Evolutionary conservation across 2,888 invertebrate species (phyloP).

Genomic region (Leptopilina syphax): DNA sequence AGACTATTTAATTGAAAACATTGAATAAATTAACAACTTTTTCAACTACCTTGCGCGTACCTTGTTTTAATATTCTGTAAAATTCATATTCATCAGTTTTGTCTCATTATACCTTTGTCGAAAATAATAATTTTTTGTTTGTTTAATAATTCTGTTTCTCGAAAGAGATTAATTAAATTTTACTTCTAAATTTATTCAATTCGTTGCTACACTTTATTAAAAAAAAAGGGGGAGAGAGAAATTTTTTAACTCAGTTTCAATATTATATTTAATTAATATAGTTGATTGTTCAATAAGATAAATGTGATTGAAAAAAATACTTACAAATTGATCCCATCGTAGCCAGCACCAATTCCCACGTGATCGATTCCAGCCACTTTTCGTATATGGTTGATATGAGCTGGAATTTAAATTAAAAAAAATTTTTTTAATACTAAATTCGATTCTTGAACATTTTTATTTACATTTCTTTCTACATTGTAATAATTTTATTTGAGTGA

Average conservation of each 20-base stretch:
- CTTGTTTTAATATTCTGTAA: neutral
- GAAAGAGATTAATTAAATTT: neutral
- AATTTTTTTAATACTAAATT: neutral
- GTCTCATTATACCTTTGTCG: neutral
- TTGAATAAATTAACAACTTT: neutral
- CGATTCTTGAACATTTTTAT: neutral
- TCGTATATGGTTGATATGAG: conserved; percentile 93
- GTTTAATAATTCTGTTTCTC: neutral
- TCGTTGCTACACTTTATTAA: neutral
- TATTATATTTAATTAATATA: neutral
- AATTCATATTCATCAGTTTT: neutral
- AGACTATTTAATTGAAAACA: neutral
- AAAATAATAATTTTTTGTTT: neutral
- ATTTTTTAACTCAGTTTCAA: neutral
- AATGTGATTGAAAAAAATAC: conserved; percentile 75
- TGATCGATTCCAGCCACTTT: conserved; percentile 91
- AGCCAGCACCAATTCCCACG: conserved; percentile 92
- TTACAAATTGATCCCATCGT: conserved; percentile 94
- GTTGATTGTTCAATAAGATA: neutral
- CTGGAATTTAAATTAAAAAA: conserved; percentile 78
- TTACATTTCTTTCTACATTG: neutral
- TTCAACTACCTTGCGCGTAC: neutral
- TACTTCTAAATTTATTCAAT: neutral
- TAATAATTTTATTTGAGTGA: neutral
- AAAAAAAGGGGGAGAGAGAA: neutral